Evolutionary conservation across 2,113 vertebrate genomes (phyloP).

Genomic region (Saimiri boliviensis): DNA sequence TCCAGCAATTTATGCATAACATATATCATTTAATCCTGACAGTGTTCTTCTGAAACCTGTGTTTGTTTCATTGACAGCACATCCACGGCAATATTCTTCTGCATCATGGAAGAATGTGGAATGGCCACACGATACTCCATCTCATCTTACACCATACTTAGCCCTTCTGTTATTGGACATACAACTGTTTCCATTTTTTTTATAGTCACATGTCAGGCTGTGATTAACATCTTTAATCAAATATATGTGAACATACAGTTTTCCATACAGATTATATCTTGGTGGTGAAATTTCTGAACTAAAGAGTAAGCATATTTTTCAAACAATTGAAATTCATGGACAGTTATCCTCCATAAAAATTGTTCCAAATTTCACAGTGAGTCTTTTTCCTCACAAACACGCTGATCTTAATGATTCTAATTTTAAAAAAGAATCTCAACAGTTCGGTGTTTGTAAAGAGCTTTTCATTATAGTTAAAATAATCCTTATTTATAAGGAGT

Average conservation of each 20-base stretch:
- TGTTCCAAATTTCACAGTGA: neutral
- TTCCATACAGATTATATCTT: neutral
- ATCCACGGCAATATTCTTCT: no score
- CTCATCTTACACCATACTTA: rapidly evolving
- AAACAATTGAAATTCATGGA: neutral
- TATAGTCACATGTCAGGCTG: rapidly evolving
- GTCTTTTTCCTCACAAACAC: neutral
- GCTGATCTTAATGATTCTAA: neutral
- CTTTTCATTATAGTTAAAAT: neutral
- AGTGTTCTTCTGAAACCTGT: neutral
- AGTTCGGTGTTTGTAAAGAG: no score
- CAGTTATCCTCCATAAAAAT: neutral
- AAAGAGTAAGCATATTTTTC: neutral
- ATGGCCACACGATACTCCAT: neutral
- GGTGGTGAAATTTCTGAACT: neutral
- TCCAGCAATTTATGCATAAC: no score
- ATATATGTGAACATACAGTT: rapidly evolving
- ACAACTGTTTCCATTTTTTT: no score
- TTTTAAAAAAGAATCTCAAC: no score
- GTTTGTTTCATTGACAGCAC: neutral
- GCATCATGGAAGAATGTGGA: neutral
- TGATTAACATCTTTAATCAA: neutral
- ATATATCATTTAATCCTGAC: neutral
- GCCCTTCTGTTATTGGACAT: neutral
- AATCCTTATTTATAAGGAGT: neutral